Conservation (phyloP, 2,797 vertebrate genomes). For the Sebastes nivosus region DNA sequence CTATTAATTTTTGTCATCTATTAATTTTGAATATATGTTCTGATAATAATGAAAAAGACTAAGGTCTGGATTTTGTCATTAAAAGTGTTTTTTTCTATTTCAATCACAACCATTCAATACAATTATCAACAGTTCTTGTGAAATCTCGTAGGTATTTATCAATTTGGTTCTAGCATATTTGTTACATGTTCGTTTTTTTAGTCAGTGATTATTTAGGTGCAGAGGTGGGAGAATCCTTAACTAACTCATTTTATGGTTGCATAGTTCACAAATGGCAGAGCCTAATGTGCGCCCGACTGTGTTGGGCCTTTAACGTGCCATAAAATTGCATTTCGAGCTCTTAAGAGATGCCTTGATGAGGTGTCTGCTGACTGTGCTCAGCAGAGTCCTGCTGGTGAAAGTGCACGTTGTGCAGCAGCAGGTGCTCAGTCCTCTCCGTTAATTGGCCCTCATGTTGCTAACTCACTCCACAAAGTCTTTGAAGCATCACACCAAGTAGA, state of each 20-base stretch:
- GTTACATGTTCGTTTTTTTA: neutral
- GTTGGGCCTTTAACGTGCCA: constrained; percentile 47
- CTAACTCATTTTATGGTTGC: constrained; percentile 44
- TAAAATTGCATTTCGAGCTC: constrained; percentile 56
- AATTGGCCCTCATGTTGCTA: constrained; percentile 79
- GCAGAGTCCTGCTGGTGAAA: constrained; percentile 55
- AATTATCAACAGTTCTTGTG: neutral
- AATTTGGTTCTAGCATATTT: neutral
- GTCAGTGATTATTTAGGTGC: constrained; percentile 4
- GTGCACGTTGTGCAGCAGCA: constrained; percentile 64
- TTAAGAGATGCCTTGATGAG: constrained; percentile 56
- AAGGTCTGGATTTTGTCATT: neutral
- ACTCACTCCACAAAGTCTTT: constrained; percentile 54
- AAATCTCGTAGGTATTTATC: neutral
- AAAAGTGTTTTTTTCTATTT: constrained; percentile 2
- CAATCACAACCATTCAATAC: neutral
- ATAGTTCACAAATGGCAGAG: constrained; percentile 35
- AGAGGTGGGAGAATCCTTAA: constrained; percentile 24
- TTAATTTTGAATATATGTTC: neutral
- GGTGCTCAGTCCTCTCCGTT: constrained; percentile 65
- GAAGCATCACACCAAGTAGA: constrained; percentile 56
- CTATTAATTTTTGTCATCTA: neutral
- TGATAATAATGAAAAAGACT: neutral
- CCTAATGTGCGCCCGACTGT: constrained; percentile 35
- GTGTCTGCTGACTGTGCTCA: constrained; percentile 46